A percentile compares a stretch with the other conserved stretches of the same genome.
These are phyloP conservation scores for Sebastiscus albofasciatus DNA, from an alignment of 2,797 vertebrate genomes.

Conservation along the genomic window DNA sequence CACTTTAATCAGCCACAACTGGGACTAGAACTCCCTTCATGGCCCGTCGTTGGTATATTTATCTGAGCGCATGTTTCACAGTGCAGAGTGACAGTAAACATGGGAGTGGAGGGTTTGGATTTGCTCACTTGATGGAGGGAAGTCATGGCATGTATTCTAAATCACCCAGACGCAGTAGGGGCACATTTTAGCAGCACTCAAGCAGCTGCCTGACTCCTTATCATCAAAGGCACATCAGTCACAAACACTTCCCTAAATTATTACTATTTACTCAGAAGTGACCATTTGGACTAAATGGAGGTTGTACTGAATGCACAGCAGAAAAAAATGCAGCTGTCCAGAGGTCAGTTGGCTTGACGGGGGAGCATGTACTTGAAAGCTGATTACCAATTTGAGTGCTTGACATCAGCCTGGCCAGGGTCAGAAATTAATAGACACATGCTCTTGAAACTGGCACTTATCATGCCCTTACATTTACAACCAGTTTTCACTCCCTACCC, in stretches of 20 bases:
- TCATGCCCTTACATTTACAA: neutral
- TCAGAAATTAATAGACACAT: neutral
- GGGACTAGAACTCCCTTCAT: constrained; percentile 1
- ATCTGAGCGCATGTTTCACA: neutral
- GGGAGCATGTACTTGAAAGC: neutral
- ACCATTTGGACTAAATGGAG: neutral
- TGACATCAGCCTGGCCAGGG: neutral
- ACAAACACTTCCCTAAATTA: neutral
- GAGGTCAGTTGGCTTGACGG: neutral
- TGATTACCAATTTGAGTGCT: neutral
- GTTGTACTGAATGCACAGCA: neutral
- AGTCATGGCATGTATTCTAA: neutral
- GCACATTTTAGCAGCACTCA: neutral
- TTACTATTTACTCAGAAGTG: neutral
- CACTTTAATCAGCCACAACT: constrained; percentile 38
- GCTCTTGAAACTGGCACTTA: neutral
- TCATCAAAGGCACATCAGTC: constrained; percentile 3
- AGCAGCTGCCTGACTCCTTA: neutral
- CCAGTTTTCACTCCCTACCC: too few relatives aligned
- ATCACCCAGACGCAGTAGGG: neutral
- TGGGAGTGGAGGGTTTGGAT: neutral
- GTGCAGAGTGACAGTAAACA: neutral
- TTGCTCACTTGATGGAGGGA: neutral
- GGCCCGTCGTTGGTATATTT: neutral
- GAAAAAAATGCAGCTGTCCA: neutral